These are phyloP conservation scores for Malaclemys terrapin DNA, from an alignment of 2,113 vertebrate species.

Conservation along the genomic window DNA sequence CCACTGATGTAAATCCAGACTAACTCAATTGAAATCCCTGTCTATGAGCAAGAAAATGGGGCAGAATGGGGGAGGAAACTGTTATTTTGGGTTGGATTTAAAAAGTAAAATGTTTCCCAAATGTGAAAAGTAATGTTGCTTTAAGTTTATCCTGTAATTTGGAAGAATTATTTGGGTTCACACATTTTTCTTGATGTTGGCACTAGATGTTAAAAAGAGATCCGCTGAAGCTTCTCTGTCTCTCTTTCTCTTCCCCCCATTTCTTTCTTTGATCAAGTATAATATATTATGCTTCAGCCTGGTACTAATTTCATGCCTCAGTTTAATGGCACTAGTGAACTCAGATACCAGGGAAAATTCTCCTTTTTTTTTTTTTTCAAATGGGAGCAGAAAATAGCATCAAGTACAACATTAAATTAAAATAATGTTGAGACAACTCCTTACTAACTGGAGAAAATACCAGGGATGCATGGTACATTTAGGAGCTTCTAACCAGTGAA, in stretches of 20 bases:
- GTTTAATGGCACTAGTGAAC: not conserved
- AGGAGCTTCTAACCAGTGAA: not conserved
- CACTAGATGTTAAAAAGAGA: not conserved
- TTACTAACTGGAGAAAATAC: not conserved
- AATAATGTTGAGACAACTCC: not conserved
- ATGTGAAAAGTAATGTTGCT: not conserved
- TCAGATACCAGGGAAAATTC: not conserved
- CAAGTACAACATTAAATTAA: not conserved
- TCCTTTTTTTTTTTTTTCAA: not conserved
- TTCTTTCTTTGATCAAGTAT: not conserved
- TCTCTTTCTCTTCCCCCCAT: not conserved
- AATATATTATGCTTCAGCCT: not conserved
- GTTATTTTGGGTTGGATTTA: not conserved
- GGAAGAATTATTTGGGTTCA: not conserved
- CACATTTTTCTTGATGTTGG: not conserved
- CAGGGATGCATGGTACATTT: not conserved
- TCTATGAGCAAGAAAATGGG: not conserved
- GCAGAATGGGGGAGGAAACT: not conserved
- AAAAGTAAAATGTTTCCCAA: not conserved
- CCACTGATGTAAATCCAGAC: not conserved
- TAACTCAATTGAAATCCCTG: not conserved
- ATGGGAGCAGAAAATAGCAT: not conserved
- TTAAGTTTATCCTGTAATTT: not conserved
- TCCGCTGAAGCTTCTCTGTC: not conserved
- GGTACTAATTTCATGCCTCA: not conserved